These are phyloP conservation scores for Anthrax anthrax DNA, from an alignment of 2,888 invertebrate species.

Conservation along the genomic window DNA sequence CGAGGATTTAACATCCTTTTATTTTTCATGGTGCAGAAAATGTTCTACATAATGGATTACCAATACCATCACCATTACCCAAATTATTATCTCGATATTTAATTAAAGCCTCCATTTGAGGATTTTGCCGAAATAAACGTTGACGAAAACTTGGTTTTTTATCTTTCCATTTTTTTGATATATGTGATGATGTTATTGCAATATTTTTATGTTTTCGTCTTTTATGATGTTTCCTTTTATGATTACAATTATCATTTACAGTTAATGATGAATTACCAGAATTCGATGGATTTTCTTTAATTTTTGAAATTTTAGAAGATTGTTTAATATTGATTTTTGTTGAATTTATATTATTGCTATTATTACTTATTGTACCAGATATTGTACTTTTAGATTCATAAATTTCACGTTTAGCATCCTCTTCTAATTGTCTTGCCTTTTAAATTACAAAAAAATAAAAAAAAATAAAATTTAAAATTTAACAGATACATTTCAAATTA, in stretches of 20 bases:
- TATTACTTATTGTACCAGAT: background rate
- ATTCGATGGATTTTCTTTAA: too few species aligned
- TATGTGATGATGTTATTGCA: conserved; percentile 13
- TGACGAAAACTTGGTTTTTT: conserved; percentile 25
- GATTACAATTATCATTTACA: background rate
- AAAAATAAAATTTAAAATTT: background rate
- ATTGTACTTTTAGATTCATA: background rate
- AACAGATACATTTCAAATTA: too few species aligned
- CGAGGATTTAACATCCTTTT: too few species aligned
- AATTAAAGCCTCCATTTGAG: conserved; percentile 8
- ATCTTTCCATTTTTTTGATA: conserved; percentile 16
- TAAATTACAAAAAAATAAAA: background rate
- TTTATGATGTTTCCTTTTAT: background rate
- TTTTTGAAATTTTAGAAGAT: too few species aligned
- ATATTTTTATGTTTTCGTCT: background rate
- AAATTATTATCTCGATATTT: background rate
- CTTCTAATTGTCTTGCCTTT: conserved; percentile 5
- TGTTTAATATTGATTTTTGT: background rate
- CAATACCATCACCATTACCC: too few species aligned
- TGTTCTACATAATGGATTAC: background rate
- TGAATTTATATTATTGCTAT: background rate
- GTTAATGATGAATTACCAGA: background rate
- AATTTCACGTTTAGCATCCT: conserved; percentile 2
- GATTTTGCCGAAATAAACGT: conserved; percentile 23
- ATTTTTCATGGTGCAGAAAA: background rate